Evolutionary conservation across 2,113 vertebrate species (phyloP).

Genomic region (Eptesicus fuscus): DNA sequence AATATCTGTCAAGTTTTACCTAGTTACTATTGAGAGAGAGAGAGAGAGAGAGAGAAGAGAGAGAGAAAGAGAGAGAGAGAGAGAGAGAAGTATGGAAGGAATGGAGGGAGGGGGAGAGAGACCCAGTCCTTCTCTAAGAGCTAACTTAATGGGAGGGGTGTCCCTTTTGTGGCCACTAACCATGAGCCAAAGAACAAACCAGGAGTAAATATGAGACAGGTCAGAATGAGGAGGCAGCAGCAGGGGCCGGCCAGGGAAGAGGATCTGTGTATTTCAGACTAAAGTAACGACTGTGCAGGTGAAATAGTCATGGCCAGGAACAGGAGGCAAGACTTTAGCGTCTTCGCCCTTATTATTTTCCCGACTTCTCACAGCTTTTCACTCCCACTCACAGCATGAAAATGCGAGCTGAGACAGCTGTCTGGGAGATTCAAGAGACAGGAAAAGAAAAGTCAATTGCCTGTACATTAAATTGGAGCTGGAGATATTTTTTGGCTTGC

Average conservation of each 20-base stretch:
- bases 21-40: background rate
- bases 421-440: background rate
- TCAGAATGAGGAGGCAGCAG: accelerated
- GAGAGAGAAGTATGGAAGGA: too few relatives aligned
- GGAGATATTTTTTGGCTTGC: background rate
- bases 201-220: background rate
- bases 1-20: background rate
- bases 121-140: accelerated
- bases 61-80: too few relatives aligned
- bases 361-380: background rate
- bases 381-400: background rate
- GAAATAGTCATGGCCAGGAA: background rate
- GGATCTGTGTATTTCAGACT: background rate
- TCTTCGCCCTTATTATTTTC: background rate
- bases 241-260: background rate
- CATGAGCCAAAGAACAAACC: background rate
- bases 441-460: background rate
- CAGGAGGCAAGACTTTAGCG: accelerated
- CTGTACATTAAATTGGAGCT: background rate
- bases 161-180: background rate
- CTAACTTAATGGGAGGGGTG: too few relatives aligned
- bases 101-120: background rate
- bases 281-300: background rate
- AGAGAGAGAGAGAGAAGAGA: background rate
- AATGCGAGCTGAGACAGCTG: background rate